A percentile compares a stretch with the other conserved stretches of the same genome.
Evolutionary conservation across 2,888 invertebrate genomes (phyloP).

Genomic region (Yponomeuta malinellus): DNA sequence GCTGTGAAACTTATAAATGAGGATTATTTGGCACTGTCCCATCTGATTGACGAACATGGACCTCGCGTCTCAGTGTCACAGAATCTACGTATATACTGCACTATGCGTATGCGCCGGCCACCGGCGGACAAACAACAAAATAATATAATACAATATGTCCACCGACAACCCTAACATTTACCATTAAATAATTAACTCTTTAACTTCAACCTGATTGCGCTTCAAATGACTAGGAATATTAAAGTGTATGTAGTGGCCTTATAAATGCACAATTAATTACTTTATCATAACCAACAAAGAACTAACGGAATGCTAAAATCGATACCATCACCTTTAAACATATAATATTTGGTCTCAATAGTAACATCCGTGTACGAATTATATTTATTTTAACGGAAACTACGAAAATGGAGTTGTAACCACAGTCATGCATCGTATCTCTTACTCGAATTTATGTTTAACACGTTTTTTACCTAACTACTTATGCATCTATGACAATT

Average conservation of each 20-base stretch:
- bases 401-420: conserved; percentile 38
- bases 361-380: conserved; percentile 53
- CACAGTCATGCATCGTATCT: conserved; percentile 61
- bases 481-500: conserved; percentile 72
- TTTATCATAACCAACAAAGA: conserved; percentile 36
- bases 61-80: conserved; percentile 42
- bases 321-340: conserved; percentile 72
- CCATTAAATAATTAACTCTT: conserved; percentile 56
- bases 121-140: conserved; percentile 42
- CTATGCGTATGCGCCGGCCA: conserved; percentile 18
- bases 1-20: conserved; percentile 64
- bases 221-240: conserved; percentile 74
- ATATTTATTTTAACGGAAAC: conserved; percentile 22
- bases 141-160: conserved; percentile 61
- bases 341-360: conserved; percentile 75
- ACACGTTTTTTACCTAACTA: conserved; percentile 71
- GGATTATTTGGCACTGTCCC: conserved; percentile 75
- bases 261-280: conserved; percentile 52
- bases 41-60: conserved; percentile 48
- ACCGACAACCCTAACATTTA: conserved; percentile 32
- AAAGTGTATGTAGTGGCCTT: conserved; percentile 63
- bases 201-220: conserved; percentile 73
- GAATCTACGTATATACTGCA: conserved; percentile 4
- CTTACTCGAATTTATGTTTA: conserved; percentile 54
- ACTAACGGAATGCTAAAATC: conserved; percentile 74